phyloP scores from a whole-genome alignment of 2,888 invertebrate species.

The Serrognathus titanus region DNA sequence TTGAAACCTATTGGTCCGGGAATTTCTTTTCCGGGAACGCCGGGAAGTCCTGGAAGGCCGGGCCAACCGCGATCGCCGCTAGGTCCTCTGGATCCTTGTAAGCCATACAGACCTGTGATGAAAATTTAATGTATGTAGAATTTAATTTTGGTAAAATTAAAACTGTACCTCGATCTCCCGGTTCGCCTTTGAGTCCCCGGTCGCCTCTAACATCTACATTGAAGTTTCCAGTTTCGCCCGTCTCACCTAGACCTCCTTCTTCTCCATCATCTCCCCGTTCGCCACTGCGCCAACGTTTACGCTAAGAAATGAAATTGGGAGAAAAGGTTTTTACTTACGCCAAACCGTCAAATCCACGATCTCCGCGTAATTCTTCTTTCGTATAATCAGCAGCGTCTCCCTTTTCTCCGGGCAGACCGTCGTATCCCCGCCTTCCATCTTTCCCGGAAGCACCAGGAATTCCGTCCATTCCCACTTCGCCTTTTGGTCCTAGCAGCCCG shows the following conservation, averaged over 20 bases:
- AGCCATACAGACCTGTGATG: constrained; percentile 50
- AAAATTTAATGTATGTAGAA: background rate
- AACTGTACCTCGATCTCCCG: constrained; percentile 14
- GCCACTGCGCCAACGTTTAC: constrained; percentile 46
- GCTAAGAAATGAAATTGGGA: background rate
- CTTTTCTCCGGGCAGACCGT: constrained; percentile 53
- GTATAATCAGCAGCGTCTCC: constrained; percentile 57
- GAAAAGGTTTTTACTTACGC: constrained; percentile 36
- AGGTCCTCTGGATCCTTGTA: constrained; percentile 50
- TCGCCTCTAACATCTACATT: constrained; percentile 50
- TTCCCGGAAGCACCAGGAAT: constrained; percentile 37
- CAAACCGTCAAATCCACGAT: constrained; percentile 48
- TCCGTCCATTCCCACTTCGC: constrained; percentile 50
- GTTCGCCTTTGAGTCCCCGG: constrained; percentile 46
- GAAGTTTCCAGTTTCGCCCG: constrained; percentile 49
- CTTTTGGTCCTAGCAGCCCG: constrained; percentile 55
- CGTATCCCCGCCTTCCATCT: constrained; percentile 50
- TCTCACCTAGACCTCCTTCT: constrained; percentile 11
- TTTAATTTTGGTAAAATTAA: background rate
- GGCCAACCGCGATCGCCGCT: constrained; percentile 52
- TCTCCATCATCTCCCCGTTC: constrained; percentile 51
- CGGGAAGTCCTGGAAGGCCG: constrained; percentile 52
- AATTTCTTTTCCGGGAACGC: constrained; percentile 38
- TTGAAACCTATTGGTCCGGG: constrained; percentile 56
- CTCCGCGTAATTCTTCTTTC: constrained; percentile 51